A percentile compares a stretch with the other conserved stretches of the same genome.
phyloP scores from a whole-genome alignment of 2,797 vertebrate species.

The Pseudocheirus occidentalis region DNA sequence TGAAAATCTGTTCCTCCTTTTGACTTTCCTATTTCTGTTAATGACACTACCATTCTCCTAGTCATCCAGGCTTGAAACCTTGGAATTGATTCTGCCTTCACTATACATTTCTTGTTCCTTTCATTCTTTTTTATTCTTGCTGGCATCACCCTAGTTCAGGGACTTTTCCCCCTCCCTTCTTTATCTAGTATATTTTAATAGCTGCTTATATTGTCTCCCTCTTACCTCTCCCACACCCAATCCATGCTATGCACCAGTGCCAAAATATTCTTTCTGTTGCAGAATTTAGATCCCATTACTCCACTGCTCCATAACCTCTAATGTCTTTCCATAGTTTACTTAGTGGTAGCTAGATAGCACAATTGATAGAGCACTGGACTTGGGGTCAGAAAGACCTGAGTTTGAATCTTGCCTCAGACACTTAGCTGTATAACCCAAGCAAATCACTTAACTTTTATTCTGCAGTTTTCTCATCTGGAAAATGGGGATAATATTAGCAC shows the following conservation, averaged over 20 bases:
- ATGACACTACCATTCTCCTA: not conserved
- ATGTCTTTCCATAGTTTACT: not conserved
- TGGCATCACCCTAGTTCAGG: not conserved
- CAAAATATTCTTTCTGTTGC: not conserved
- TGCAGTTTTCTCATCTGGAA: not conserved
- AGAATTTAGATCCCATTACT: not conserved
- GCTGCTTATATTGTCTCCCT: not conserved
- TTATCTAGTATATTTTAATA: not conserved
- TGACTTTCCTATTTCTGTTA: conserved; percentile 2
- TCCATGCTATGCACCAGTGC: not conserved
- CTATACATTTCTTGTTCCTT: not conserved
- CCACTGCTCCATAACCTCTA: not conserved
- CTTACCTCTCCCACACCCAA: not conserved
- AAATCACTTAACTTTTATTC: not conserved
- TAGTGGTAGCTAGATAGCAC: not conserved
- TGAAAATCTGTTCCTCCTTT: not conserved
- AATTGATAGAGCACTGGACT: not conserved
- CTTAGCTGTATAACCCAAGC: not conserved
- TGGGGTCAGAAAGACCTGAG: not conserved
- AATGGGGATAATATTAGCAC: not conserved
- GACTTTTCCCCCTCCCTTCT: not conserved
- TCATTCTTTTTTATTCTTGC: not conserved
- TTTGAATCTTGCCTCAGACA: not conserved
- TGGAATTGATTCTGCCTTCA: not conserved
- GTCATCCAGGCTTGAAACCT: not conserved